phyloP scores from a whole-genome alignment of 2,888 invertebrate genomes.

The Gymnoscelis rufifasciata region DNA sequence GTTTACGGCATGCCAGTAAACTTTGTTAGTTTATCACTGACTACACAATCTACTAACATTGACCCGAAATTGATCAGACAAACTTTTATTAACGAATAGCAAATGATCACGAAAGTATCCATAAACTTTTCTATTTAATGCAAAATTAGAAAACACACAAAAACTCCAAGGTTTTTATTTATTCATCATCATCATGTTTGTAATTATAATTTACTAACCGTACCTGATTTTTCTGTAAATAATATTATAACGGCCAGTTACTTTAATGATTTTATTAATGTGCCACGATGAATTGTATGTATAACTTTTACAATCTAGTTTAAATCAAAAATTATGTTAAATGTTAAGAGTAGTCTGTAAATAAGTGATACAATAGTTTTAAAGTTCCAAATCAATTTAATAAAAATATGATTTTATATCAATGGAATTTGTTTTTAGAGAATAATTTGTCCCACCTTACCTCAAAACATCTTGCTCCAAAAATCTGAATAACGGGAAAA shows the following conservation, averaged over 20 bases:
- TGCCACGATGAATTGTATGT: constrained; percentile 9
- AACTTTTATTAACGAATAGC: too few species aligned
- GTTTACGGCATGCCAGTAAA: constrained; percentile 19
- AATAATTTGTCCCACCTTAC: too few species aligned
- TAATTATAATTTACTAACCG: too few species aligned
- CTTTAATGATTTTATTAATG: constrained; percentile 1
- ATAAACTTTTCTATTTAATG: too few species aligned
- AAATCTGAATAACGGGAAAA: too few species aligned
- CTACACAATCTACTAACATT: neutral
- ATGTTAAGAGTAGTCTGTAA: constrained; percentile 27
- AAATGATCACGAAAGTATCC: too few species aligned
- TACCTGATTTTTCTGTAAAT: neutral
- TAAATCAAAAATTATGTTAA: constrained; percentile 4
- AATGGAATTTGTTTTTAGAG: neutral
- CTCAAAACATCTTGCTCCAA: too few species aligned
- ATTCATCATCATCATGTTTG: too few species aligned
- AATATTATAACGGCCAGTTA: too few species aligned
- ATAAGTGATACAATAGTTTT: constrained; percentile 45
- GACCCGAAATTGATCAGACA: neutral
- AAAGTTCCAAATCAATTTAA: constrained; percentile 50
- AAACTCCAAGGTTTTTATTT: too few species aligned
- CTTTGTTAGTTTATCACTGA: constrained; percentile 19
- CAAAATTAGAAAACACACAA: too few species aligned
- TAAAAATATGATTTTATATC: constrained; percentile 49
- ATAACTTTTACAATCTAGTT: constrained; percentile 31